These are phyloP conservation scores for Silurus asotus DNA, from an alignment of 2,113 vertebrate species.

Conservation along the genomic window DNA sequence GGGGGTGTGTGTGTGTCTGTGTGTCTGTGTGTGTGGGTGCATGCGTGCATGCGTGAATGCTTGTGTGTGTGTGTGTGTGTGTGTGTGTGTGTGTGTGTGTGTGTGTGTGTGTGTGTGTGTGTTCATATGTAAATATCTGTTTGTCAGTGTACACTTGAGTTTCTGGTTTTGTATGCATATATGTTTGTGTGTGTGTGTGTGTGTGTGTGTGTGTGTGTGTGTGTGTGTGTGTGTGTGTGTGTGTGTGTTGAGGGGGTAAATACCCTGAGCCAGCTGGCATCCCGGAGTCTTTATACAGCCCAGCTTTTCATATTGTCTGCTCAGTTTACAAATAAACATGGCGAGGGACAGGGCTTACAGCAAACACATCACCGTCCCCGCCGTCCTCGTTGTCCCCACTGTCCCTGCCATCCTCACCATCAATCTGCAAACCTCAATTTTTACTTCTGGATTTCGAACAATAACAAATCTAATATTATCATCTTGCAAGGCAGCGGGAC, in stretches of 20 bases:
- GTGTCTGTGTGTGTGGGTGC: conserved; percentile 12
- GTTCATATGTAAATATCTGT: conserved; percentile 16
- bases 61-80: conserved; percentile 22
- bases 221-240: neutral
- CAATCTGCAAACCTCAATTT: neutral
- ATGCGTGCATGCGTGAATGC: neutral
- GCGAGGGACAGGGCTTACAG: conserved; percentile 53
- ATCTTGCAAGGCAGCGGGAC: neutral
- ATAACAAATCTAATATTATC: neutral
- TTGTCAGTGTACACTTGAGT: conserved; percentile 4
- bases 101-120: neutral
- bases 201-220: conserved; percentile 23
- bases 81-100: conserved; percentile 13
- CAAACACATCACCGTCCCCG: conserved; percentile 54
- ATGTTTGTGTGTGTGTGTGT: conserved; percentile 36
- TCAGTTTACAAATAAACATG: conserved; percentile 68
- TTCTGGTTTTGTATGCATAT: conserved; percentile 23
- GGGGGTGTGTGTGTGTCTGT: conserved; percentile 17
- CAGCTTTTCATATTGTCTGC: conserved; percentile 66
- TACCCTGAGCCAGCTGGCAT: conserved; percentile 67
- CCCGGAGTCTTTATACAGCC: conserved; percentile 60
- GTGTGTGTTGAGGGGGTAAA: conserved; percentile 46
- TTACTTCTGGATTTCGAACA: neutral
- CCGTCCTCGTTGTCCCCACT: neutral
- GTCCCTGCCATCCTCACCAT: neutral